Conservation (phyloP, 1,140 invertebrate genomes). For the Drosophila suzukii region DNA sequence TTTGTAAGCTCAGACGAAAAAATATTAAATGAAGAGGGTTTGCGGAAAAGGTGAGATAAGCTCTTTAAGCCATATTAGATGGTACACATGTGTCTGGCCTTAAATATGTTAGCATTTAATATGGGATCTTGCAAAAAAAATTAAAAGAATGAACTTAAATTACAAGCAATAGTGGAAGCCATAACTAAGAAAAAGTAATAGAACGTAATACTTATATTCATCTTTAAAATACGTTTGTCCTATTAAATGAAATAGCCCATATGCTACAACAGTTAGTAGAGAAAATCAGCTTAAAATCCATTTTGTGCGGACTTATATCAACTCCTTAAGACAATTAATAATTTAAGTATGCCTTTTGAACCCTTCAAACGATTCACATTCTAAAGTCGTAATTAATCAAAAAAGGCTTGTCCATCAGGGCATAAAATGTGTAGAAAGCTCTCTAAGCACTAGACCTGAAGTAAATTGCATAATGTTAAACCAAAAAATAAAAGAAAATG, state of each 20-base stretch:
- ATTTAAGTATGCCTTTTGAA: constrained; percentile 9
- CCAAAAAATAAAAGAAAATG: constrained; percentile 31
- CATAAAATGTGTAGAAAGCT: constrained; percentile 68
- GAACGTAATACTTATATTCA: no score
- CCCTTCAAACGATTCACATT: constrained; percentile 28
- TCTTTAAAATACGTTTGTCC: no score
- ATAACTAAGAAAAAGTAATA: background rate
- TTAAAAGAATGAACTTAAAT: background rate
- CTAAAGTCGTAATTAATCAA: constrained; percentile 65
- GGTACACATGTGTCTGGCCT: constrained; percentile 4
- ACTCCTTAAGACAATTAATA: constrained; percentile 22
- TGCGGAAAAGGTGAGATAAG: constrained; percentile 65
- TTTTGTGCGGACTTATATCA: background rate
- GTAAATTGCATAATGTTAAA: constrained; percentile 70
- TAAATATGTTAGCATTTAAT: constrained; percentile 4
- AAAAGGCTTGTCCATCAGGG: constrained; percentile 55
- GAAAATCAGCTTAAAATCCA: background rate
- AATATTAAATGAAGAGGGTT: constrained; percentile 25
- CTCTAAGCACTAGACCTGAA: constrained; percentile 69
- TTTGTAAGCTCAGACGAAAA: constrained; percentile 58
- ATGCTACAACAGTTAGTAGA: background rate
- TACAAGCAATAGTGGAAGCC: background rate
- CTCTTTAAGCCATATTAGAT: constrained; percentile 73
- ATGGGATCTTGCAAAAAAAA: background rate
- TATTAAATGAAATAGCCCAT: no score